Evolutionary conservation across 2,797 vertebrate species (phyloP).

Genomic region (Zenarchopterus dispar): DNA sequence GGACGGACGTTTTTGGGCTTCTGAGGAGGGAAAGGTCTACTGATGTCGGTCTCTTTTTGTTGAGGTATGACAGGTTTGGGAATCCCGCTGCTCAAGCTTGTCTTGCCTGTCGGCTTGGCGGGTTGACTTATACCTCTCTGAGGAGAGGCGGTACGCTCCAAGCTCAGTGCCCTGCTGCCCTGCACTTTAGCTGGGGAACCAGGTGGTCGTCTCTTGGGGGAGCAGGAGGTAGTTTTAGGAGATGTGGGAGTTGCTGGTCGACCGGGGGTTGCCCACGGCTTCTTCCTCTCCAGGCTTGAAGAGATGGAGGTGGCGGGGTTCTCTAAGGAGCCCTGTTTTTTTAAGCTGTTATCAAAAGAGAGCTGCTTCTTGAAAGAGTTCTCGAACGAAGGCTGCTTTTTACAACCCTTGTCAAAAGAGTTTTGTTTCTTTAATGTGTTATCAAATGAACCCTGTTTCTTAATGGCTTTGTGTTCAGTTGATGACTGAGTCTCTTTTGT

Average conservation of each 20-base stretch:
- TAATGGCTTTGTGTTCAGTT: conserved; percentile 61
- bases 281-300: conserved; percentile 79
- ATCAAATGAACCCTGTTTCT: conserved; percentile 77
- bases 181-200: conserved; percentile 74
- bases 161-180: conserved; percentile 69
- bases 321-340: conserved; percentile 76
- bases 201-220: conserved; percentile 72
- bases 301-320: conserved; percentile 53
- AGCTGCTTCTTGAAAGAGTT: conserved; percentile 73
- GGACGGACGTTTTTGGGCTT: conserved; percentile 92
- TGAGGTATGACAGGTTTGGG: conserved; percentile 84
- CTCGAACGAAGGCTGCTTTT: conserved; percentile 79
- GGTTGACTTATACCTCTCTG: conserved; percentile 71
- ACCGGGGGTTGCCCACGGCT: conserved; percentile 79
- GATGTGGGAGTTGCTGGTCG: conserved; percentile 68
- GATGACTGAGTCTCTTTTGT: conserved; percentile 54
- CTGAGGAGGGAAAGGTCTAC: conserved; percentile 71
- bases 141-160: conserved; percentile 64
- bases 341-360: conserved; percentile 75
- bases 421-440: conserved; percentile 69
- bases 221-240: conserved; percentile 65
- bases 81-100: conserved; percentile 82
- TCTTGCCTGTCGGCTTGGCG: conserved; percentile 84
- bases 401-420: conserved; percentile 74
- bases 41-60: conserved; percentile 81